Conservation (phyloP, 2,113 vertebrate species). For the Indri indri region DNA sequence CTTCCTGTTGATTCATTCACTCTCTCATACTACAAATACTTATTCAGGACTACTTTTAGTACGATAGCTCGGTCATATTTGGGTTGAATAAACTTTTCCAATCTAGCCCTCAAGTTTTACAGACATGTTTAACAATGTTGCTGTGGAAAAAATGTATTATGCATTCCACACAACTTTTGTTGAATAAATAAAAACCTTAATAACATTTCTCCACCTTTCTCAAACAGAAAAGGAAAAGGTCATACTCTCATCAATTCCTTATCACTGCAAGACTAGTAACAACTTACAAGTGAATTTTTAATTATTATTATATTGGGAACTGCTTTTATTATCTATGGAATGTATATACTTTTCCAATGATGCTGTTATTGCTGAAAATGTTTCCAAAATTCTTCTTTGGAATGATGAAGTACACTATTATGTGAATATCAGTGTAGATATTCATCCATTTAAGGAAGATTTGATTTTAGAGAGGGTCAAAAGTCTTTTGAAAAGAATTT, state of each 20-base stretch:
- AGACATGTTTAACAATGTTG: not conserved
- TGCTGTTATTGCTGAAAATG: not conserved
- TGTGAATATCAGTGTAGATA: not conserved
- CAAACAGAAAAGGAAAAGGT: not conserved
- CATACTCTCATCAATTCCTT: not conserved
- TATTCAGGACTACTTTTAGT: not conserved
- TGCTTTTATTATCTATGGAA: not conserved
- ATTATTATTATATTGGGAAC: not conserved
- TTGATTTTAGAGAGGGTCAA: not conserved
- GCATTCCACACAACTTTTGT: not conserved
- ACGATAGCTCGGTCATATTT: not conserved
- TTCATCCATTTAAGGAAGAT: not conserved
- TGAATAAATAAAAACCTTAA: not conserved
- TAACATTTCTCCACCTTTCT: not conserved
- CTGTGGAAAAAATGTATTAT: not conserved
- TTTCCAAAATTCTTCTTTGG: not conserved
- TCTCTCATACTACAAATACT: not conserved
- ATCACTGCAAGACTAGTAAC: not conserved
- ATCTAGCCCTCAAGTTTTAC: not conserved
- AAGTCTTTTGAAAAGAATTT: constrained; percentile 29
- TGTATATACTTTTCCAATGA: not conserved
- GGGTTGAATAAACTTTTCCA: constrained; percentile 1
- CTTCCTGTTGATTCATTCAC: not conserved
- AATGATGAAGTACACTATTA: not conserved
- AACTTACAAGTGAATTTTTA: constrained; percentile 24